These are phyloP conservation scores for Euspilapteryx auroguttella DNA, from an alignment of 2,888 invertebrate genomes.

Conservation along the genomic window DNA sequence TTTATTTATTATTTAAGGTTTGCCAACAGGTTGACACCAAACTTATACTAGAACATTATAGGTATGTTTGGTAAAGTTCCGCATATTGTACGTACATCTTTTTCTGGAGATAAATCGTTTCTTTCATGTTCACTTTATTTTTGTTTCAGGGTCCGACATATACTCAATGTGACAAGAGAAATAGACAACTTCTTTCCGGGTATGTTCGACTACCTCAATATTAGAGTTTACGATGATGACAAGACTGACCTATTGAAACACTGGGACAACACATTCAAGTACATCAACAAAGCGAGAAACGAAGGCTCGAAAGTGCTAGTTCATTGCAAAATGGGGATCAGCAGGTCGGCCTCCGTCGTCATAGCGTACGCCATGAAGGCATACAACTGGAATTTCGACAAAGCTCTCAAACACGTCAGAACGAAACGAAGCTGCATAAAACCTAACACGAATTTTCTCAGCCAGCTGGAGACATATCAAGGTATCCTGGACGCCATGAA, in stretches of 20 bases:
- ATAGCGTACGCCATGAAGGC: slow-evolving; percentile 99
- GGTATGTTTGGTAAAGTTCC: no score
- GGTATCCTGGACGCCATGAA: slow-evolving; percentile 96
- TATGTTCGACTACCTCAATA: slow-evolving; percentile 93
- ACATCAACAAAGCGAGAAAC: slow-evolving; percentile 89
- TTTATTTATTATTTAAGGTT: no score
- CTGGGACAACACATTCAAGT: slow-evolving; percentile 97
- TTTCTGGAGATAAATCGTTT: no score
- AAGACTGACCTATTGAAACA: slow-evolving; percentile 94
- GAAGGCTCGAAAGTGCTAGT: slow-evolving; percentile 94
- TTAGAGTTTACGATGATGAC: slow-evolving; percentile 96
- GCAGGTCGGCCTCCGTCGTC: slow-evolving; percentile 96
- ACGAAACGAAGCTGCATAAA: slow-evolving; percentile 90
- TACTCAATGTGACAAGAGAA: slow-evolving; percentile 96
- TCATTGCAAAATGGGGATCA: slow-evolving; percentile 99
- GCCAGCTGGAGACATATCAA: slow-evolving; percentile 94
- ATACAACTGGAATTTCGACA: slow-evolving; percentile 88
- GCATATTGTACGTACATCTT: no score
- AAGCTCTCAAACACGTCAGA: slow-evolving; percentile 88
- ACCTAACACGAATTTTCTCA: slow-evolving; percentile 93
- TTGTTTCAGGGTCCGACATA: slow-evolving; percentile 84
- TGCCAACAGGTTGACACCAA: no score
- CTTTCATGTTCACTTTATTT: no score
- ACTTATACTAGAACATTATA: no score
- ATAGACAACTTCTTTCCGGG: slow-evolving; percentile 99